These are phyloP conservation scores for Meles meles DNA, from an alignment of 2,113 vertebrate genomes.

Conservation along the genomic window DNA sequence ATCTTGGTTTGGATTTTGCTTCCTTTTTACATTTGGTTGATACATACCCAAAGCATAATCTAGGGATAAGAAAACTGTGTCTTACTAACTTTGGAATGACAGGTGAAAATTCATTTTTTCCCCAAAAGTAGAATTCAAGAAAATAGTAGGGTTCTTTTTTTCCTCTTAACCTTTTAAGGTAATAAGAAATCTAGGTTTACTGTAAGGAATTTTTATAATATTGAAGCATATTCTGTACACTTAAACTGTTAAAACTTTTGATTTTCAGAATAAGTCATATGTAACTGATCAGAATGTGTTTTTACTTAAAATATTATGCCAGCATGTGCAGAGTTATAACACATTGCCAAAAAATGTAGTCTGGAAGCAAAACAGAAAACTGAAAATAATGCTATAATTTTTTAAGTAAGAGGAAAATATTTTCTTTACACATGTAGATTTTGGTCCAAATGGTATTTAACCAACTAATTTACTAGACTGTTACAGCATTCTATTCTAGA, in stretches of 20 bases:
- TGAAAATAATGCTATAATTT: slow-evolving; percentile 57
- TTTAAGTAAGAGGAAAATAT: slow-evolving; percentile 63
- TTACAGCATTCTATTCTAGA: slow-evolving; percentile 28
- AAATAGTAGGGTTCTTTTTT: neutral
- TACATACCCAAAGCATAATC: neutral
- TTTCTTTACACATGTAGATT: slow-evolving; percentile 59
- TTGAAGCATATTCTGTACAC: slow-evolving; percentile 32
- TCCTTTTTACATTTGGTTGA: slow-evolving; percentile 34
- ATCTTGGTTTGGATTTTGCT: slow-evolving; percentile 7
- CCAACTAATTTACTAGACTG: slow-evolving; percentile 25
- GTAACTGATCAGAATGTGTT: slow-evolving; percentile 55
- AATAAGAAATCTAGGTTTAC: slow-evolving; percentile 11
- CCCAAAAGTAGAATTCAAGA: slow-evolving; percentile 37
- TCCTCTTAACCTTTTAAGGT: slow-evolving; percentile 37
- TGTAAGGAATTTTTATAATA: slow-evolving; percentile 1
- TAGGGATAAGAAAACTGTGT: neutral
- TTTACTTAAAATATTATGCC: slow-evolving; percentile 55
- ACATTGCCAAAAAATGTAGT: slow-evolving; percentile 55
- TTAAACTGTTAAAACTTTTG: slow-evolving; percentile 2
- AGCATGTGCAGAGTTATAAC: slow-evolving; percentile 10
- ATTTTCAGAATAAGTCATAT: slow-evolving; percentile 47
- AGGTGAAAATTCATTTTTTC: slow-evolving; percentile 26
- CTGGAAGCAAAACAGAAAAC: slow-evolving; percentile 55
- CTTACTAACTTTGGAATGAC: neutral
- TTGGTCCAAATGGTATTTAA: slow-evolving; percentile 50